Conservation (phyloP, 35 echinoderm and acorn worm genomes). For the Lytechinus variegatus region DNA sequence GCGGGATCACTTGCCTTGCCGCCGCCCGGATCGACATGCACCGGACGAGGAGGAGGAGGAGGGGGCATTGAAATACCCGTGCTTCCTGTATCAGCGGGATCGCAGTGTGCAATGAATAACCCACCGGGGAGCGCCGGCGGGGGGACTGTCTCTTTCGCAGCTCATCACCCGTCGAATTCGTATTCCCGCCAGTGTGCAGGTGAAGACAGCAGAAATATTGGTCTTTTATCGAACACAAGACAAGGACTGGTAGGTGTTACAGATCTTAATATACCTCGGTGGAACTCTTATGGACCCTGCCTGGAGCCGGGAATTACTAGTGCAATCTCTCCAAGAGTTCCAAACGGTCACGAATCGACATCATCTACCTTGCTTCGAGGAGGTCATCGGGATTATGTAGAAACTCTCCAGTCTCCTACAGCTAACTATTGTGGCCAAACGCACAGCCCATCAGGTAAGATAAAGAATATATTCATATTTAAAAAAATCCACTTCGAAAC, state of each 20-base stretch:
- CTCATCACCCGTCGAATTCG: conserved; percentile 31
- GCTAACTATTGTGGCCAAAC: conserved; percentile 4
- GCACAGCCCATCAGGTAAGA: conserved; percentile 36
- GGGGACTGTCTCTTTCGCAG: neutral
- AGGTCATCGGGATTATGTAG: conserved; percentile 2
- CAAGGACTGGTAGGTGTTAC: conserved; percentile 23
- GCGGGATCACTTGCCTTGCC: conserved; percentile 48
- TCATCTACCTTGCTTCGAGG: neutral
- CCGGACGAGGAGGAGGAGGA: neutral
- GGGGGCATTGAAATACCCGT: neutral
- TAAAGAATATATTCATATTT: neutral
- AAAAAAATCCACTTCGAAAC: neutral
- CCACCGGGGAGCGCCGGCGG: conserved; percentile 37
- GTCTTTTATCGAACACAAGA: conserved; percentile 24
- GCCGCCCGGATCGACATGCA: conserved; percentile 24
- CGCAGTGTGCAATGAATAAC: conserved; percentile 45
- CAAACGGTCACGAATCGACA: neutral
- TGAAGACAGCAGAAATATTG: neutral
- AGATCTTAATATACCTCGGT: conserved; percentile 48
- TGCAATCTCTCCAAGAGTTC: conserved; percentile 37
- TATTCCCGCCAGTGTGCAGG: neutral
- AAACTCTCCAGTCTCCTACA: neutral
- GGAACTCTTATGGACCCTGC: conserved; percentile 24
- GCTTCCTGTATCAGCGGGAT: neutral
- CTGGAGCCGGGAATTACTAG: conserved; percentile 34